Evolutionary conservation across 2,888 invertebrate genomes (phyloP), one percentile per base, ranked within the genome.

Genomic region (Theodoxus fluviatilis): DNA sequence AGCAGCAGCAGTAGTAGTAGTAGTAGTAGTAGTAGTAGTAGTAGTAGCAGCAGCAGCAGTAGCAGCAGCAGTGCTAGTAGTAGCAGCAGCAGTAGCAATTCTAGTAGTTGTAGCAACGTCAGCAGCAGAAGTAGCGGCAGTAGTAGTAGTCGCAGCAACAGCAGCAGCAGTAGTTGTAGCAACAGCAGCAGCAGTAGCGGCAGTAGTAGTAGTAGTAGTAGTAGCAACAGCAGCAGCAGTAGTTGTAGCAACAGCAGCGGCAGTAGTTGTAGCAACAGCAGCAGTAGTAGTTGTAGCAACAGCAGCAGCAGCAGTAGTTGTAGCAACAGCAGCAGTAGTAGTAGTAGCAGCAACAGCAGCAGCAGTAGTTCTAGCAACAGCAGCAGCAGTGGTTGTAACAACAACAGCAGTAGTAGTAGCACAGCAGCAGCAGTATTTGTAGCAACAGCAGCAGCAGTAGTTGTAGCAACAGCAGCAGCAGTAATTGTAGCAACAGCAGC

Each of bases 181-280:
- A 31, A 22, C 15, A 31, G 35, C 18, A 31, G 57, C n/a, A 57
- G 57, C 25, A 57, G 57, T 57, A 57, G 57, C 25, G n/a, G 57
- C 57, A 57, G 57, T 22, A 57, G 57, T 25, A 57, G 25, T 22
- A 38, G 61, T 63, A 38, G 61, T 28, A 38, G 69, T 28, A 63
- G 69, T 47, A 63, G 69, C 37, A 63, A 38, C 43, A 63, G 69
- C 37, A 69, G 69, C 7, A 38, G 63, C 28, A 63, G 61, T 33
- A 69, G 69, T 47, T 63, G 69, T 33, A 69, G 69, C 37, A 69
- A 63, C 37, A 63, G 69, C 37, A 69, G 69, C 37, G 63, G 69
- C 37, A 69, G 63, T 47, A 69, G 69, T 47, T 63, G 15, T 33
- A 69, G 69, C 18, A 63, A 40, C 38, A 38, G 69, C 37, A 69